phyloP scores from a whole-genome alignment of 1,140 invertebrate genomes.

The Pseudachorutes palmiensis region DNA sequence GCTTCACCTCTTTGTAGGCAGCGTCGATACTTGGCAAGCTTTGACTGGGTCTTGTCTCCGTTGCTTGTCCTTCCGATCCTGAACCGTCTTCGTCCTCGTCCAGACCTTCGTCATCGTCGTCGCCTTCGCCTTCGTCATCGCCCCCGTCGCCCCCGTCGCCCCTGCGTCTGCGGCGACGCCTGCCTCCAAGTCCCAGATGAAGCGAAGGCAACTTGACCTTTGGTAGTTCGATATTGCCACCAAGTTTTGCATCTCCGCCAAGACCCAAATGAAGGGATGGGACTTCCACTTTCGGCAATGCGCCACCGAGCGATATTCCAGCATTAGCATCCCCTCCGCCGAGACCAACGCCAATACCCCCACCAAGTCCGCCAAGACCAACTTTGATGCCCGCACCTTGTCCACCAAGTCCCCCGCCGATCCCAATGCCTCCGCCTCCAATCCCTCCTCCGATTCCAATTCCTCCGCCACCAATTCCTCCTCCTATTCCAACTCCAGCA shows the following conservation, averaged over 20 bases:
- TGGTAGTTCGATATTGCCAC: not conserved
- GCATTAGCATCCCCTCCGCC: not conserved
- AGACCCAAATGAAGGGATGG: not conserved
- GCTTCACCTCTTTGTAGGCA: not conserved
- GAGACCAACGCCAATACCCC: not conserved
- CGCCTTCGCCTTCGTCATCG: not conserved
- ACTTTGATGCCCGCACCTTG: not conserved
- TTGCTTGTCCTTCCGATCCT: not conserved
- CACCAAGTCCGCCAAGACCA: not conserved
- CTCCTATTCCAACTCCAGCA: not conserved
- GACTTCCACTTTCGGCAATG: not conserved
- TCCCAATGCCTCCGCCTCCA: too few species aligned
- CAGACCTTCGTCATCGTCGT: not conserved
- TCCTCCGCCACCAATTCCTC: not conserved
- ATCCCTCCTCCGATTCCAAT: not conserved
- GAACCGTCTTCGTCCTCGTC: not conserved
- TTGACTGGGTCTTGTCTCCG: not conserved
- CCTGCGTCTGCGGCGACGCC: not conserved
- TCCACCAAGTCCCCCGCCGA: not conserved
- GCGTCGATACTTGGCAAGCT: conserved; percentile 1
- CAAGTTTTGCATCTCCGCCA: not conserved
- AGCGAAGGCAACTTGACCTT: not conserved
- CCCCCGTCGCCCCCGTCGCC: not conserved
- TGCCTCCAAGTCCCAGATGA: not conserved
- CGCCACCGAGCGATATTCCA: not conserved